Evolutionary conservation across 2,888 invertebrate genomes (phyloP).

Genomic region (Sepiola atlantica): DNA sequence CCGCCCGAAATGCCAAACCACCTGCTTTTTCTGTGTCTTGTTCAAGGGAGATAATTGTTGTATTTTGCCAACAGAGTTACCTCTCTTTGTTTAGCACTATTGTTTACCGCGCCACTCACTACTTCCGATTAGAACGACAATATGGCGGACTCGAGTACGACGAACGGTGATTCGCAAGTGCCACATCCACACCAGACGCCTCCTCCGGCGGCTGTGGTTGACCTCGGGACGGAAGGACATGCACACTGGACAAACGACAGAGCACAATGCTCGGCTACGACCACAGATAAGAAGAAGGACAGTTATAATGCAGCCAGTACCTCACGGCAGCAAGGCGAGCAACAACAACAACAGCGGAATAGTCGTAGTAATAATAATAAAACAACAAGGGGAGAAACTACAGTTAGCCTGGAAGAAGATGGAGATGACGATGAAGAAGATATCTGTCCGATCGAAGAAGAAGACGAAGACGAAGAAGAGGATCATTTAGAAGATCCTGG

Average conservation of each 20-base stretch:
- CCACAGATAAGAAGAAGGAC: constrained; percentile 34
- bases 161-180: constrained; percentile 12
- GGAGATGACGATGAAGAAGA: neutral
- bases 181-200: neutral
- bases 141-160: constrained; percentile 45
- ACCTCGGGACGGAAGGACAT: constrained; percentile 36
- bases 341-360: neutral
- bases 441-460: constrained; percentile 36
- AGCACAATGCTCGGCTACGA: neutral
- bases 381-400: neutral
- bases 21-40: neutral
- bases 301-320: neutral
- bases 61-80: constrained; percentile 34
- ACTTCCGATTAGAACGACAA: constrained; percentile 44
- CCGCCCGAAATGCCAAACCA: neutral
- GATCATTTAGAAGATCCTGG: neutral
- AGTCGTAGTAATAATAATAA: constrained; percentile 18
- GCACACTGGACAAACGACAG: neutral
- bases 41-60: neutral
- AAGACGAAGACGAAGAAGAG: constrained; percentile 35
- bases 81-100: constrained; percentile 2
- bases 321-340: neutral
- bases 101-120: constrained; percentile 42
- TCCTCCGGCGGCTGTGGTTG: constrained; percentile 36
- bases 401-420: constrained; percentile 35